Base-by-base conservation (phyloP, 2,888 invertebrate species). In the Melanargia galathea region DNA sequence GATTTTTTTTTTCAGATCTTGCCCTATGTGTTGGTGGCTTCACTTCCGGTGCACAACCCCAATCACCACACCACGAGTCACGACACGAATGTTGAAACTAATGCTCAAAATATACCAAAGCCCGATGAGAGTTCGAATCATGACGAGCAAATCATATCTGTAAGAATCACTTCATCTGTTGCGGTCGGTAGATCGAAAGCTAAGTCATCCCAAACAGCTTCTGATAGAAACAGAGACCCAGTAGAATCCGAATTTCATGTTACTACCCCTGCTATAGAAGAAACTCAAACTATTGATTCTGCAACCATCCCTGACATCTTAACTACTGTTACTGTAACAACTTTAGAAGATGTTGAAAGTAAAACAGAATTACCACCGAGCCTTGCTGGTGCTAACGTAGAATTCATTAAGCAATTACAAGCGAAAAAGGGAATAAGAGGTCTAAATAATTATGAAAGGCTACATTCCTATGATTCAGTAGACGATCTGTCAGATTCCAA, bases 101-200 rank as follows among this genome's bases (percentile, higher is more conserved):
- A 74, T 66, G 69, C 78, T 69, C 77, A 77, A 66, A 75, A 73
- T 64, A 70, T 72, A 76, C 74, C 79, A 75, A 80, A 78, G 67
- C 74, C 75, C 60, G 76, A 73, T 62, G 75, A 75, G 62, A 64
- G 70, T 65, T 60, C 74, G 18, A 72, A 73, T 52, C 66, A 84
- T 75, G 70, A 92, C 75, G 82, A 92, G 82, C 80, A 87, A 80
- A 86, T 91, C 26, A 91, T 91, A 76, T 90, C 90, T 40, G 92
- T 93, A 48, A 90, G 93, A 74, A 93, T 93, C 62, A 93, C 93
- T 6, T 93, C 93, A 8, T 92, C 93, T 7, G 92, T 93, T 16
- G 93, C 93, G 59, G 89, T 93, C 5, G 93, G 92, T 2, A 89
- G 93, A 60, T 90, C 92, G 7, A 81, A 77, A 71, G 72, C 73